Conservation (phyloP, 1,140 invertebrate species). For the Plectrocnemia conspersa region DNA sequence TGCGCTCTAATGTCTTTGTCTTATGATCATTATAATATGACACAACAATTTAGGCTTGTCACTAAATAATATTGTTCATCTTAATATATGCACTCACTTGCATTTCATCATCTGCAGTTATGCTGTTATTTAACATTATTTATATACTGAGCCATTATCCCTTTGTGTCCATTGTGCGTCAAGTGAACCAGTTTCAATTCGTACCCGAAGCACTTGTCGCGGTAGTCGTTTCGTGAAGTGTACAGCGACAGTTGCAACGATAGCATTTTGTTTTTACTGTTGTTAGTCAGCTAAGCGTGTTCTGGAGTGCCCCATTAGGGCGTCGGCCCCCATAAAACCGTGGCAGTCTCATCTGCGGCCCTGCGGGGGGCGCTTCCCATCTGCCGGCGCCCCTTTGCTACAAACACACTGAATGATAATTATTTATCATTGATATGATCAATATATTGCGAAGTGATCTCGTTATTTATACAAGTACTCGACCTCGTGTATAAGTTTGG, state of each 20-base stretch:
- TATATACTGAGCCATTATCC: no score
- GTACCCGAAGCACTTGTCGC: not conserved
- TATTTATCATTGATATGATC: conserved; percentile 9
- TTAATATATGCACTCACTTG: no score
- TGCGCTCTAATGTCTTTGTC: no score
- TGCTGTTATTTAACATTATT: no score
- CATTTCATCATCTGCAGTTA: no score
- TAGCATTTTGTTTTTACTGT: conserved; percentile 6
- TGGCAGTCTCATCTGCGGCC: conserved; percentile 37
- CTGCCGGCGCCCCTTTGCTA: not conserved
- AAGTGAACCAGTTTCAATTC: not conserved
- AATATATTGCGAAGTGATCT: no score
- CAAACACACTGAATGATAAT: conserved; percentile 3
- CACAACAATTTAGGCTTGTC: no score
- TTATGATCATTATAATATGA: no score
- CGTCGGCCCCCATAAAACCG: not conserved
- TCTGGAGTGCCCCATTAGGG: conserved; percentile 1
- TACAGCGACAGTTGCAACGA: not conserved
- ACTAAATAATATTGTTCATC: no score
- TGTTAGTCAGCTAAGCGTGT: conserved; percentile 6
- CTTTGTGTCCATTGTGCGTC: no score
- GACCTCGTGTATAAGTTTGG: no score
- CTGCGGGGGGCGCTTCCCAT: conserved; percentile 36
- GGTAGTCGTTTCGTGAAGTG: not conserved
- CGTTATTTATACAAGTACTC: no score